Evolutionary conservation across 1,140 invertebrate species (phyloP).

Genomic region (Bathynomus jamesi): DNA sequence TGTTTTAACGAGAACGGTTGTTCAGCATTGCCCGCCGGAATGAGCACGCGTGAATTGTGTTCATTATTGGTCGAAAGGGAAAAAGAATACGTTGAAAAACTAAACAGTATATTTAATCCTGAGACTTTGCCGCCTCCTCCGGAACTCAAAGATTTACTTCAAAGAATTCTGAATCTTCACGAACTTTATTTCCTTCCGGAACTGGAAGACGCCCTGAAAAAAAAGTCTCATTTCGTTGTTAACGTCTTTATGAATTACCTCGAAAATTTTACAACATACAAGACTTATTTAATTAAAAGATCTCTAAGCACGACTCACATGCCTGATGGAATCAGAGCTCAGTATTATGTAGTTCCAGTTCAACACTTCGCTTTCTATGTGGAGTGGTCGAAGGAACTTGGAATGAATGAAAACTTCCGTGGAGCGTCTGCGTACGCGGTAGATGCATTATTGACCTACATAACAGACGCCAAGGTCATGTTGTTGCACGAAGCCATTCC

Average conservation of each 20-base stretch:
- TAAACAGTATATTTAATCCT: neutral
- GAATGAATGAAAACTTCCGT: neutral
- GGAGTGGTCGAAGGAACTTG: neutral
- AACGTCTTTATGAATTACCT: neutral
- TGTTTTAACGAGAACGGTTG: neutral
- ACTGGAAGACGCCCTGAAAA: neutral
- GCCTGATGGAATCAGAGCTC: neutral
- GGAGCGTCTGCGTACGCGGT: neutral
- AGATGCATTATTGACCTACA: neutral
- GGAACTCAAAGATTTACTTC: neutral
- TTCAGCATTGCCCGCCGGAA: neutral
- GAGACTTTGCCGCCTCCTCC: neutral
- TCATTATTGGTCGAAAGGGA: neutral
- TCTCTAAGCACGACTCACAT: neutral
- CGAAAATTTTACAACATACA: neutral
- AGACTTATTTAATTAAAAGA: neutral
- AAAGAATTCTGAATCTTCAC: neutral
- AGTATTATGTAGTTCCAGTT: neutral
- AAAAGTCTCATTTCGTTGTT: neutral
- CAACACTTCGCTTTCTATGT: neutral
- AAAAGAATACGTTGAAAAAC: neutral
- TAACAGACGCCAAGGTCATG: neutral
- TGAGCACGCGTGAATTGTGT: neutral
- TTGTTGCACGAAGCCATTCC: neutral
- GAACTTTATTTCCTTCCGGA: neutral